These are phyloP conservation scores for Stenoptilia bipunctidactyla DNA, from an alignment of 2,888 invertebrate genomes.

Conservation along the genomic window DNA sequence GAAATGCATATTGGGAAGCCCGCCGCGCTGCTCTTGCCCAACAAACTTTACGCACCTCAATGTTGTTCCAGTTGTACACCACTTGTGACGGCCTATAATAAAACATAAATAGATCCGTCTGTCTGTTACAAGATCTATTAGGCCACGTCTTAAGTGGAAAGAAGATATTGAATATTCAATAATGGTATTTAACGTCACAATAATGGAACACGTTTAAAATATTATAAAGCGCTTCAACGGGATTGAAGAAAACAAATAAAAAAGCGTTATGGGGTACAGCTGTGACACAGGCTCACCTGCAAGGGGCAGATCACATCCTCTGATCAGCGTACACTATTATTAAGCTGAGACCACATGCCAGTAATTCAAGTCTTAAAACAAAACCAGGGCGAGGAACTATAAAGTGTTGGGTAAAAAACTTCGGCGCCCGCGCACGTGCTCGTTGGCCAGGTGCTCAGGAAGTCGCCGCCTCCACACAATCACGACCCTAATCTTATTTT, in stretches of 20 bases:
- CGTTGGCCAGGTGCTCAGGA: constrained; percentile 37
- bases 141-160: constrained; percentile 23
- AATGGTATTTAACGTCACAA: neutral
- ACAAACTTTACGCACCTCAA: constrained; percentile 19
- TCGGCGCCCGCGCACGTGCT: constrained; percentile 32
- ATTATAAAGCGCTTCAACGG: no score
- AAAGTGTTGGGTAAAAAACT: constrained; percentile 11
- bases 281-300: constrained; percentile 17
- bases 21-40: neutral
- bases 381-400: constrained; percentile 6
- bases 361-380: constrained; percentile 7
- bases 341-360: constrained; percentile 15
- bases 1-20: neutral
- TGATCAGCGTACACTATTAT: neutral
- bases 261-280: constrained; percentile 16
- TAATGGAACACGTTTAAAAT: no score
- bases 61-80: constrained; percentile 27
- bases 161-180: constrained; percentile 5
- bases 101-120: constrained; percentile 19
- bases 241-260: neutral
- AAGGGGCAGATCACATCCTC: constrained; percentile 5
- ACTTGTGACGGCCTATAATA: constrained; percentile 21
- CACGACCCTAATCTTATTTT: constrained; percentile 4
- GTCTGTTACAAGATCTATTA: constrained; percentile 17
- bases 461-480: constrained; percentile 19